Conservation (phyloP, 2,888 invertebrate species). For the Muscina levida region DNA sequence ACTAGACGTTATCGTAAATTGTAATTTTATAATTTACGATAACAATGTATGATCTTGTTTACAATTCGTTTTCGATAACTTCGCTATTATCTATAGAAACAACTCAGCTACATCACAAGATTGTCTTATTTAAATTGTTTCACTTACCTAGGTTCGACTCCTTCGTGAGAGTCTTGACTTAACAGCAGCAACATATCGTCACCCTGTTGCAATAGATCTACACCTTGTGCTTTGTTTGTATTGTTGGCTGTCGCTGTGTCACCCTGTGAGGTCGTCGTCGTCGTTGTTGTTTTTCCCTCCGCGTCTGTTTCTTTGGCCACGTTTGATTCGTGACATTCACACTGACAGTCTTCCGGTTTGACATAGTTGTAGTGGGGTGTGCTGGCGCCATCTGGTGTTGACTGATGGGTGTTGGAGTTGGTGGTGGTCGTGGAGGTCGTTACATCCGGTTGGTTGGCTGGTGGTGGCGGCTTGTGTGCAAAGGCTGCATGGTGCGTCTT, state of each 20-base stretch:
- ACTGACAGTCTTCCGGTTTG: conserved; percentile 92
- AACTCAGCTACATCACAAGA: no score
- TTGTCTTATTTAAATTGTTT: no score
- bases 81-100: no score
- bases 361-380: conserved; percentile 87
- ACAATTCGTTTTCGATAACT: no score
- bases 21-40: no score
- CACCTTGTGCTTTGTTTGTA: conserved; percentile 74
- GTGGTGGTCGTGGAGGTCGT: conserved; percentile 31
- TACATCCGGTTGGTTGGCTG: conserved; percentile 63
- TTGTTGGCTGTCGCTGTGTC: conserved; percentile 69
- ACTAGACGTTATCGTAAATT: no score
- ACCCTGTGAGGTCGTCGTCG: not conserved
- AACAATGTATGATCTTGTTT: no score
- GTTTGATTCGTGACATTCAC: conserved; percentile 89
- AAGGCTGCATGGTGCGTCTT: conserved; percentile 64
- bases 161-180: conserved; percentile 78
- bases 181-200: conserved; percentile 82
- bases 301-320: conserved; percentile 71
- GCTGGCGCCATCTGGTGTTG: conserved; percentile 65
- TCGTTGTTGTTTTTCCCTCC: not conserved
- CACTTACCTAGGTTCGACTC: conserved; percentile 76
- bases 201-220: conserved; percentile 77
- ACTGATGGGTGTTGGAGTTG: conserved; percentile 15
- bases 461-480: conserved; percentile 49